Percentiles rank a stretch among this genome's conserved stretches.
Evolutionary conservation across 37 sponge, comb jelly and placozoan genomes (phyloP).

Genomic region (Cliona cf. orientalis): DNA sequence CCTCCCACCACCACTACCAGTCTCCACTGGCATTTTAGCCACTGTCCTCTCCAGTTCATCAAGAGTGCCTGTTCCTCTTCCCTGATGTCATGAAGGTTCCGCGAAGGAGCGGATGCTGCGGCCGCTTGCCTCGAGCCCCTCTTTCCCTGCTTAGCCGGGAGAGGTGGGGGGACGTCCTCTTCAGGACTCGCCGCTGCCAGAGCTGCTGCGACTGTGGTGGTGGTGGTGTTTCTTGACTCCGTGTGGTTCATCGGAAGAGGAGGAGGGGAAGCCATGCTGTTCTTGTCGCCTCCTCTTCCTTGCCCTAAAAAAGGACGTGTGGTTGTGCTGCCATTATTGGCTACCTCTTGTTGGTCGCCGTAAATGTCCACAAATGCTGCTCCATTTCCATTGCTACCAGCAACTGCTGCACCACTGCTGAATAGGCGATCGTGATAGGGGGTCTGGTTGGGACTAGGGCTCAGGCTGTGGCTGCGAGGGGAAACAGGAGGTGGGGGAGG

Average conservation of each 20-base stretch:
- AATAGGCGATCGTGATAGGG: neutral
- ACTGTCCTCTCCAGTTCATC: conserved; percentile 20
- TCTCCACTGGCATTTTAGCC: neutral
- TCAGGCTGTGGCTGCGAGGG: conserved; percentile 34
- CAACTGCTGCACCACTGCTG: neutral
- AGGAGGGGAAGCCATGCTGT: conserved; percentile 25
- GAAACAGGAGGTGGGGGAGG: conserved; percentile 36
- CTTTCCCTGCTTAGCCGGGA: conserved; percentile 12
- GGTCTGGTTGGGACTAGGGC: neutral
- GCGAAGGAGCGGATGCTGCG: too few relatives aligned
- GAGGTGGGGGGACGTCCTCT: too few relatives aligned
- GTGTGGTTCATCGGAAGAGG: too few relatives aligned
- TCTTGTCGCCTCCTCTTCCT: conserved; percentile 72
- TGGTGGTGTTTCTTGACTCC: too few relatives aligned
- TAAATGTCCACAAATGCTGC: conserved; percentile 8
- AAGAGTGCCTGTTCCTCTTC: conserved; percentile 37
- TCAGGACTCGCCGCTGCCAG: too few relatives aligned
- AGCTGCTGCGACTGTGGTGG: too few relatives aligned
- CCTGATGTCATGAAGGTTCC: neutral
- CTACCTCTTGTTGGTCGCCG: neutral
- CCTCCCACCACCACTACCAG: neutral
- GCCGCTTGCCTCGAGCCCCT: too few relatives aligned
- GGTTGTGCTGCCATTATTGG: neutral
- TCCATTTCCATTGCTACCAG: too few relatives aligned
- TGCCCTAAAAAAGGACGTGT: conserved; percentile 67